Conservation (phyloP, 2,888 invertebrate genomes). For the Lordiphosa andalusiaca region DNA sequence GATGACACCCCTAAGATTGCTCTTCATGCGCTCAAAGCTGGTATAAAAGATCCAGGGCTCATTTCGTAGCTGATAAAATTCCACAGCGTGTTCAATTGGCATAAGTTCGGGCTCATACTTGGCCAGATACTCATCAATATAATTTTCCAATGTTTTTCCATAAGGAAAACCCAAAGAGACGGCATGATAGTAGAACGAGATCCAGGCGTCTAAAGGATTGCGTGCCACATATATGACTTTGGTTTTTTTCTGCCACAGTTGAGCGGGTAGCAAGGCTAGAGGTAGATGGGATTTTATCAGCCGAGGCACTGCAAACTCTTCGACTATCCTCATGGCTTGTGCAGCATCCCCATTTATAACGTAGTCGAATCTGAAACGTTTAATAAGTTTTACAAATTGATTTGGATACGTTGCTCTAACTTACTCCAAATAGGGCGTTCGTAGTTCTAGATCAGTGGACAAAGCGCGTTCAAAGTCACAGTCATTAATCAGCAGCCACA, state of each 20-base stretch:
- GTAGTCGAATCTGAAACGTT: constrained; percentile 46
- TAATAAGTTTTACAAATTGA: no score
- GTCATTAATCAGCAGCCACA: constrained; percentile 71
- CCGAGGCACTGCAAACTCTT: constrained; percentile 56
- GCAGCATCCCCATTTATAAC: constrained; percentile 18
- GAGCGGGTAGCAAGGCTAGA: constrained; percentile 59
- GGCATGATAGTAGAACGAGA: constrained; percentile 86
- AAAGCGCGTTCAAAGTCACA: constrained; percentile 69
- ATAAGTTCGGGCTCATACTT: constrained; percentile 8
- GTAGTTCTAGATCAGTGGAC: constrained; percentile 46
- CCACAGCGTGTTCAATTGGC: constrained; percentile 51
- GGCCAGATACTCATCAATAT: constrained; percentile 31
- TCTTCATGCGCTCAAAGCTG: constrained; percentile 71
- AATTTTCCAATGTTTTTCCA: constrained; percentile 47
- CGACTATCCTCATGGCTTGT: constrained; percentile 23
- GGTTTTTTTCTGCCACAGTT: constrained; percentile 65
- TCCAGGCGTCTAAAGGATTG: constrained; percentile 90
- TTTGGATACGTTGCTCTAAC: neutral
- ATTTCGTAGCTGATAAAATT: constrained; percentile 67
- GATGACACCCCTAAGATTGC: constrained; percentile 57
- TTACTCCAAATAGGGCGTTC: constrained; percentile 70
- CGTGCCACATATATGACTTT: constrained; percentile 88
- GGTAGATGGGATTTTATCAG: constrained; percentile 72
- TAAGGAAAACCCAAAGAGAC: constrained; percentile 37
- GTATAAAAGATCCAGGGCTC: constrained; percentile 70